Evolutionary conservation across 2,113 vertebrate species (phyloP).

Genomic region (Cryptomyrus ogoouensis): DNA sequence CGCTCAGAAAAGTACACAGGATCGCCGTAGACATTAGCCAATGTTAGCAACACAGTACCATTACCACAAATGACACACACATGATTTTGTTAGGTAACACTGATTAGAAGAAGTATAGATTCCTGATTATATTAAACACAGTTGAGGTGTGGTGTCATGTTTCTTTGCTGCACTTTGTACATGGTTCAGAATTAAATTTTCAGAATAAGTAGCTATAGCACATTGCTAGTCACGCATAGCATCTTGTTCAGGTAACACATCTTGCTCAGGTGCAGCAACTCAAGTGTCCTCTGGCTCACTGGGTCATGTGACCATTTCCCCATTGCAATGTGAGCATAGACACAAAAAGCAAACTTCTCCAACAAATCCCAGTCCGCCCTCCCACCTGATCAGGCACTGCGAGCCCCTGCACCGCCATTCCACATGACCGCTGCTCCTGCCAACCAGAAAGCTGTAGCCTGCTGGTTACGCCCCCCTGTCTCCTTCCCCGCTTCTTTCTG

Average conservation of each 20-base stretch:
- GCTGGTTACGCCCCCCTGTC: background rate
- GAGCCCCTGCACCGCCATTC: slow-evolving; percentile 28
- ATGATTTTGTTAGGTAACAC: background rate
- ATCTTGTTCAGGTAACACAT: background rate
- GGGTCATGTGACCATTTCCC: background rate
- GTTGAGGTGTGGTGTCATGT: background rate
- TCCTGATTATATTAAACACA: background rate
- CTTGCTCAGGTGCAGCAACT: background rate
- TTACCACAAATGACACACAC: background rate
- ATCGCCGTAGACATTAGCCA: background rate
- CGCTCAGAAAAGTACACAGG: background rate
- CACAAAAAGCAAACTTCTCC: slow-evolving; percentile 26
- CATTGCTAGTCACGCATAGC: background rate
- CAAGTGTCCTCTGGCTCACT: background rate
- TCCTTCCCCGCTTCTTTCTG: slow-evolving; percentile 12
- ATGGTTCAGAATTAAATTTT: background rate
- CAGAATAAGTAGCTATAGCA: background rate
- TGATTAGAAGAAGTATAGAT: background rate
- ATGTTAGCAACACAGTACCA: background rate
- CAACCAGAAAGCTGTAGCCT: slow-evolving; percentile 7
- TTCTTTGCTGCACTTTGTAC: background rate
- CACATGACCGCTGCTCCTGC: slow-evolving; percentile 43
- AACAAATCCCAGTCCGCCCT: slow-evolving; percentile 44
- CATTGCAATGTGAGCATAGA: background rate
- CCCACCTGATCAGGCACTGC: background rate